A percentile compares a stretch with the other conserved stretches of the same genome.
Evolutionary conservation across 2,797 vertebrate species (phyloP).

Genomic region (Syncerus caffer): DNA sequence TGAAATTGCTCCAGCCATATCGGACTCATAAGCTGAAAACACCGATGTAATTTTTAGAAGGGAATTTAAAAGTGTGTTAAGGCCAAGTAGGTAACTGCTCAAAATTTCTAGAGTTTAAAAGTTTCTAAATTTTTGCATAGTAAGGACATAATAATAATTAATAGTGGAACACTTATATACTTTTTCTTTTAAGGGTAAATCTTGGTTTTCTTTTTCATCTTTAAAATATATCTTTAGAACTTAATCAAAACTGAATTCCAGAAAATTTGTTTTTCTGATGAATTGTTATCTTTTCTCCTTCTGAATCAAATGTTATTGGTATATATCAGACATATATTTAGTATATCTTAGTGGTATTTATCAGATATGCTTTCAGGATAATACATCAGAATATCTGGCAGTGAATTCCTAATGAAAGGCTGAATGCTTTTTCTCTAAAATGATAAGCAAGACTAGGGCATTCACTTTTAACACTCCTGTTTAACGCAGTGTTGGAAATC

Average conservation of each 20-base stretch:
- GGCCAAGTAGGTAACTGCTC: constrained; percentile 60
- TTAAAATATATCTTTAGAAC: constrained; percentile 71
- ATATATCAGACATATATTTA: background rate
- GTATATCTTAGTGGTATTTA: background rate
- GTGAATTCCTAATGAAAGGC: background rate
- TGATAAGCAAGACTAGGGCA: background rate
- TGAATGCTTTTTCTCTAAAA: background rate
- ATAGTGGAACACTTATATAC: constrained; percentile 69
- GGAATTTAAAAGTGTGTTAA: constrained; percentile 10
- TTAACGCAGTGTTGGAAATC: background rate
- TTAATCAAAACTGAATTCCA: constrained; percentile 74
- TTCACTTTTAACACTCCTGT: background rate
- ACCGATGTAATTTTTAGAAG: background rate
- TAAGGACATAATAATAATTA: constrained; percentile 56
- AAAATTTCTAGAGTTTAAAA: constrained; percentile 66
- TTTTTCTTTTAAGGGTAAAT: constrained; percentile 77
- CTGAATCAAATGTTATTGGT: constrained; percentile 36
- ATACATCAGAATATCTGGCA: background rate
- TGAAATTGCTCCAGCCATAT: constrained; percentile 41
- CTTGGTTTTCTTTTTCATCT: constrained; percentile 77
- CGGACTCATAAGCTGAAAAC: constrained; percentile 10
- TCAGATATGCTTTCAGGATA: background rate
- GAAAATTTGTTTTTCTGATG: constrained; percentile 78
- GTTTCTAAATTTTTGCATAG: constrained; percentile 69
- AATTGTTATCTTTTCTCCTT: constrained; percentile 58